phyloP scores from a whole-genome alignment of 2,888 invertebrate genomes.

The Trichacis sp. region DNA sequence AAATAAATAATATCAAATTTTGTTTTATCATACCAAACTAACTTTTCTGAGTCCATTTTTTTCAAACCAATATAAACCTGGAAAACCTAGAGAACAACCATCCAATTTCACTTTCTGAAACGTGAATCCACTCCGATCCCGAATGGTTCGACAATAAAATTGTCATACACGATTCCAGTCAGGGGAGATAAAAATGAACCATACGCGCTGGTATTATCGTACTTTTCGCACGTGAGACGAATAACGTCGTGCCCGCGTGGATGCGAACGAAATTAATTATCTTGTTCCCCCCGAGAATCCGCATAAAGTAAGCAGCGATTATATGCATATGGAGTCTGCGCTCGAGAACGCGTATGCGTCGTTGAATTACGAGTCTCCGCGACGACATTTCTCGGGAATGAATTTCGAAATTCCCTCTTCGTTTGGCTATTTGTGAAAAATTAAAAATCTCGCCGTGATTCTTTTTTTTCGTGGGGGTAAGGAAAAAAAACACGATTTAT shows the following conservation, averaged over 20 bases:
- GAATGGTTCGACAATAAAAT: too few relatives aligned
- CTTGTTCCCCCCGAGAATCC: conserved; percentile 36
- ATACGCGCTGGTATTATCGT: conserved; percentile 53
- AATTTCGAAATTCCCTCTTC: conserved; percentile 27
- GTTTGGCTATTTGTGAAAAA: conserved; percentile 23
- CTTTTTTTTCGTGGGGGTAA: too few relatives aligned
- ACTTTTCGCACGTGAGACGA: conserved; percentile 58
- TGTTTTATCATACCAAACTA: too few relatives aligned
- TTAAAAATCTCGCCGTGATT: conserved; percentile 30
- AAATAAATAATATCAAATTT: too few relatives aligned
- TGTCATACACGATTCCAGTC: conserved; percentile 57
- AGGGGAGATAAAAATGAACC: conserved; percentile 40
- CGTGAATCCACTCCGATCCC: conserved; percentile 13
- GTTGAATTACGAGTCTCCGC: conserved; percentile 32
- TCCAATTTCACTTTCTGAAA: too few relatives aligned
- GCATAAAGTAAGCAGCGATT: conserved; percentile 17
- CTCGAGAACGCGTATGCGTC: conserved; percentile 18
- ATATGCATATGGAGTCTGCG: conserved; percentile 4
- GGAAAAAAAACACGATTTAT: too few relatives aligned
- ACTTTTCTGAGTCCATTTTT: too few relatives aligned
- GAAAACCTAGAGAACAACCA: too few relatives aligned
- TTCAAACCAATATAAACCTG: too few relatives aligned
- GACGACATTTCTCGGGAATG: conserved; percentile 14
- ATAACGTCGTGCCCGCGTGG: conserved; percentile 47
- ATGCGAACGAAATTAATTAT: conserved; percentile 45